Conservation (phyloP, 2,113 vertebrate species). For the Stegostoma tigrinum region DNA sequence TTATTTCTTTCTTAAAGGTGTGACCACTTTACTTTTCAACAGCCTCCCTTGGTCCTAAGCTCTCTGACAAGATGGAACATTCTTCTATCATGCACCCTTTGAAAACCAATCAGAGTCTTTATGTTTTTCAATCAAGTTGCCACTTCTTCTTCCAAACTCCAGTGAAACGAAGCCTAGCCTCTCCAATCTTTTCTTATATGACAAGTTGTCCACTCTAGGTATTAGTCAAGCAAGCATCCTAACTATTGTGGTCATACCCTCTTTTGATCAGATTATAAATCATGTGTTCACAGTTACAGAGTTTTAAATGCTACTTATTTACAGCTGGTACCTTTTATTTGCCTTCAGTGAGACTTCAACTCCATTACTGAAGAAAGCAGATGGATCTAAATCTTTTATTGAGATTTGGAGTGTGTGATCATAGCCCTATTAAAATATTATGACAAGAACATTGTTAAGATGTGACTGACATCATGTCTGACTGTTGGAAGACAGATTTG, state of each 20-base stretch:
- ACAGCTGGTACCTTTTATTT: background rate
- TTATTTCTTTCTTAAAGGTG: too few species aligned
- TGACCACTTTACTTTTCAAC: too few species aligned
- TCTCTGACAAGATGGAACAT: too few species aligned
- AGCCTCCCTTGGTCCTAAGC: too few species aligned
- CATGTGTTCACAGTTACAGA: background rate
- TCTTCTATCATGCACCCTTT: too few species aligned
- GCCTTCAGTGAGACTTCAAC: background rate
- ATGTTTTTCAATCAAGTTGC: too few species aligned
- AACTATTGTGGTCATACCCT: background rate
- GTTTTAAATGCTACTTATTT: background rate
- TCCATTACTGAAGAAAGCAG: background rate
- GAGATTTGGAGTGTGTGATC: slow-evolving; percentile 28
- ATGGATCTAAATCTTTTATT: background rate
- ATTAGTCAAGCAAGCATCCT: background rate
- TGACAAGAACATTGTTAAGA: slow-evolving; percentile 37
- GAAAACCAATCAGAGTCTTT: too few species aligned
- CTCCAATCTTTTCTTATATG: too few species aligned
- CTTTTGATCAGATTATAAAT: background rate
- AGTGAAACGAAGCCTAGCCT: too few species aligned
- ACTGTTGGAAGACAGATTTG: slow-evolving; percentile 8
- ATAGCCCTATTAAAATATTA: slow-evolving; percentile 30
- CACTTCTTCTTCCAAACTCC: too few species aligned
- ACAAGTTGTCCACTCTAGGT: too few species aligned
- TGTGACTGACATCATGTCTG: slow-evolving; percentile 37